Evolutionary conservation across 2,888 invertebrate genomes (phyloP).

Genomic region (Drosophila pseudotalamancana): DNA sequence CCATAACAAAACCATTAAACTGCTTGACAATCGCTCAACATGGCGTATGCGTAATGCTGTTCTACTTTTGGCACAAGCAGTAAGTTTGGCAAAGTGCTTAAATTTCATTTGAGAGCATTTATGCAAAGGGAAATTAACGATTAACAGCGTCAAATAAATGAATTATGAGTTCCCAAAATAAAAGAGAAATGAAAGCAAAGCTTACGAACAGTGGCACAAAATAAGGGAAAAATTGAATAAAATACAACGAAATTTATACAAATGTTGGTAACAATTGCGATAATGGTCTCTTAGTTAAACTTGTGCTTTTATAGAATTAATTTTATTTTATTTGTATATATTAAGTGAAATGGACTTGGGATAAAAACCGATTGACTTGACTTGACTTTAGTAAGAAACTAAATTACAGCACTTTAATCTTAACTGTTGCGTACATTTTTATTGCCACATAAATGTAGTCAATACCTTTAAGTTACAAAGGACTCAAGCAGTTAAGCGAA

Average conservation of each 20-base stretch:
- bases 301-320: too few relatives aligned
- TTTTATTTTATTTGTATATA: too few relatives aligned
- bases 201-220: too few relatives aligned
- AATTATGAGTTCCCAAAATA: not conserved
- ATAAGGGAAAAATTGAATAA: not conserved
- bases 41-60: slow-evolving; percentile 36
- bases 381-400: too few relatives aligned
- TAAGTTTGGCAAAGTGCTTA: not conserved
- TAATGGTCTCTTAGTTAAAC: too few relatives aligned
- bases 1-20: slow-evolving; percentile 22
- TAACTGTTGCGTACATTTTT: not conserved
- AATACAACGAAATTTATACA: too few relatives aligned
- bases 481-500: not conserved
- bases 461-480: not conserved
- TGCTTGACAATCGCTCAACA: slow-evolving; percentile 12
- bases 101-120: slow-evolving; percentile 13
- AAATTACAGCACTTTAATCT: too few relatives aligned
- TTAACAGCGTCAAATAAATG: not conserved
- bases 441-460: too few relatives aligned
- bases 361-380: too few relatives aligned
- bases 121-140: not conserved
- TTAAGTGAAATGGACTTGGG: too few relatives aligned
- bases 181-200: not conserved
- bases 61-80: not conserved
- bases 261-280: too few relatives aligned